phyloP scores from a whole-genome alignment of 1,140 invertebrate genomes.

The Drosophila bocki region DNA sequence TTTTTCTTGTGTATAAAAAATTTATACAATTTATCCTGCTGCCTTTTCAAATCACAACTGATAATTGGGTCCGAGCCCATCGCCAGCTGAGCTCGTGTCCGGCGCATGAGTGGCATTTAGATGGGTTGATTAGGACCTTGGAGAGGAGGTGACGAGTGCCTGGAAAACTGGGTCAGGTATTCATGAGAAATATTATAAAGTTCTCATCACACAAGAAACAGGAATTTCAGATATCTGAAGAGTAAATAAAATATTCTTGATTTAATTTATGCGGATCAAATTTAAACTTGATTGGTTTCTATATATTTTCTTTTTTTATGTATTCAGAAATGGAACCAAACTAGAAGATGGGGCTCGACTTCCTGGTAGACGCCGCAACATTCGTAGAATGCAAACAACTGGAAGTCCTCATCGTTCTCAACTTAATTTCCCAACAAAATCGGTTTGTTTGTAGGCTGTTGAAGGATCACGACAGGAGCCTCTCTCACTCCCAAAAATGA shows the following conservation, averaged over 20 bases:
- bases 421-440: constrained; percentile 43
- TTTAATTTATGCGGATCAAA: background rate
- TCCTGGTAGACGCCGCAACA: constrained; percentile 8
- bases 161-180: background rate
- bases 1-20: constrained; percentile 39
- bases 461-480: constrained; percentile 15
- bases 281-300: background rate
- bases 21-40: constrained; percentile 33
- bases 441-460: constrained; percentile 42
- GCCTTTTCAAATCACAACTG: constrained; percentile 65
- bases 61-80: constrained; percentile 64
- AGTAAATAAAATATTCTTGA: background rate
- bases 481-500: constrained; percentile 9
- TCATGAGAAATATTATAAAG: constrained; percentile 6
- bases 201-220: background rate
- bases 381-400: constrained; percentile 55
- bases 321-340: background rate
- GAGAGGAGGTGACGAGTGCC: constrained; percentile 15
- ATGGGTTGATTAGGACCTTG: constrained; percentile 52
- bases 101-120: constrained; percentile 58
- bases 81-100: constrained; percentile 47
- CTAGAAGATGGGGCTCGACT: background rate
- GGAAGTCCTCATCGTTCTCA: constrained; percentile 41
- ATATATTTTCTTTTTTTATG: background rate
- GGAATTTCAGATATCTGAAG: background rate